phyloP scores from a whole-genome alignment of 2,888 invertebrate species.

The Tortricodes alternella region DNA sequence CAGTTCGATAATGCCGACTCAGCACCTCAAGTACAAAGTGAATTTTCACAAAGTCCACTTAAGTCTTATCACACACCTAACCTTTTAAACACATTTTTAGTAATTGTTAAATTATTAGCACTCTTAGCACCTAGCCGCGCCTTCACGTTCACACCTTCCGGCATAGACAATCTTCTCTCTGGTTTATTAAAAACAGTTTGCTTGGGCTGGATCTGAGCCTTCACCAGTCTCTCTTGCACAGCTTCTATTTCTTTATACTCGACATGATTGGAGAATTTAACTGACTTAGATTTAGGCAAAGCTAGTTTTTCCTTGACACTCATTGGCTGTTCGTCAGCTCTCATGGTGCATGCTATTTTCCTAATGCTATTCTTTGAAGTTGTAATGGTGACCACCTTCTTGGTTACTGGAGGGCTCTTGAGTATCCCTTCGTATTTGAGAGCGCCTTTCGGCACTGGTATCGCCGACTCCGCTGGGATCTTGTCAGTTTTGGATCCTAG shows the following conservation, averaged over 20 bases:
- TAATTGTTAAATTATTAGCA: constrained; percentile 58
- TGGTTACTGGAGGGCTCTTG: constrained; percentile 49
- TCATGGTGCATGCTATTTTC: constrained; percentile 70
- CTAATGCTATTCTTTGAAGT: constrained; percentile 57
- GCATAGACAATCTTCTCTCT: constrained; percentile 70
- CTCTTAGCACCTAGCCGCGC: constrained; percentile 61
- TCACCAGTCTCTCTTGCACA: constrained; percentile 33
- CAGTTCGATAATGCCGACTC: no score
- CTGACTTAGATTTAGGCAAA: constrained; percentile 64
- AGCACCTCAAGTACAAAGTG: not conserved
- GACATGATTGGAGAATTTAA: constrained; percentile 71
- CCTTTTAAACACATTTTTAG: constrained; percentile 68
- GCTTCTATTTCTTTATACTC: constrained; percentile 75
- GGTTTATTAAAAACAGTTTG: constrained; percentile 69
- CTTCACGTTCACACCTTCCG: constrained; percentile 56
- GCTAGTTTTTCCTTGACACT: constrained; percentile 71
- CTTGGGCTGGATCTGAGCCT: constrained; percentile 37
- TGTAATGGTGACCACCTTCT: constrained; percentile 63
- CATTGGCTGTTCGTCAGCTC: constrained; percentile 71
- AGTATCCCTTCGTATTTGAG: constrained; percentile 76
- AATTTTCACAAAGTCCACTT: not conserved
- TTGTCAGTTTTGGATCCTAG: constrained; percentile 59
- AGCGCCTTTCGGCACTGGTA: constrained; percentile 65
- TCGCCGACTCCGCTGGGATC: constrained; percentile 32
- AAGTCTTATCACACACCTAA: constrained; percentile 48